Percentiles rank a stretch among this genome's conserved stretches.
Conservation (phyloP, 2,888 invertebrate species). For the Leptinotarsa haldemani region DNA sequence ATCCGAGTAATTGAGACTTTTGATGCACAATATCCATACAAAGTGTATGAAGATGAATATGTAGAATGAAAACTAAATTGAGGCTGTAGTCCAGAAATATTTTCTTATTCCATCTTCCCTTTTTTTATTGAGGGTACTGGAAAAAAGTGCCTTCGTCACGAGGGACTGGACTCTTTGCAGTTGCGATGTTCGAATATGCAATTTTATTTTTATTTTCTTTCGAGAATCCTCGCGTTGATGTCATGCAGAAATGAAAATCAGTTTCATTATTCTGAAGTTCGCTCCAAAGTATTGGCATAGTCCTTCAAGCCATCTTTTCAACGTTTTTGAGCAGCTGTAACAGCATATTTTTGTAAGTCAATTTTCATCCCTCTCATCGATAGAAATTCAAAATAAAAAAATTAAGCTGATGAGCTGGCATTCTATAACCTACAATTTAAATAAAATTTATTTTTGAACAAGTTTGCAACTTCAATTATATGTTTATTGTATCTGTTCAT, state of each 20-base stretch:
- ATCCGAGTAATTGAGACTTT: not conserved
- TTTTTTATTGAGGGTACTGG: not conserved
- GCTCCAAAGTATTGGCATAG: not conserved
- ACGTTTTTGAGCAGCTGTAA: slow-evolving; percentile 9
- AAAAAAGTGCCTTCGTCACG: not conserved
- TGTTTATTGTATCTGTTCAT: not conserved
- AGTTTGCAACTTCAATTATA: not conserved
- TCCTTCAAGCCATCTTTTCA: slow-evolving; percentile 2
- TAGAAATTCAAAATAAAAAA: not conserved
- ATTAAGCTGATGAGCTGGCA: not conserved
- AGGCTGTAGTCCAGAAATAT: not conserved
- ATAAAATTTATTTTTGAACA: not conserved
- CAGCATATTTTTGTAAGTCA: slow-evolving; percentile 1
- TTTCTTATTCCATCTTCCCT: not conserved
- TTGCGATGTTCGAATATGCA: slow-evolving; percentile 5
- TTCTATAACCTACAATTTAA: too few species aligned
- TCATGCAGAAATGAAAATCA: slow-evolving; percentile 10
- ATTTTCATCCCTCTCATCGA: slow-evolving; percentile 11
- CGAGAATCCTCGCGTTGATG: not conserved
- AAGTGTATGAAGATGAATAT: not conserved
- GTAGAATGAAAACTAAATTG: slow-evolving; percentile 5
- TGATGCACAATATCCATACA: not conserved
- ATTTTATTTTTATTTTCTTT: slow-evolving; percentile 16
- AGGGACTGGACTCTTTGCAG: not conserved
- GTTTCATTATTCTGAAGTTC: slow-evolving; percentile 19